These are phyloP conservation scores for Notechis scutatus DNA, from an alignment of 2,113 vertebrate genomes.

Conservation along the genomic window DNA sequence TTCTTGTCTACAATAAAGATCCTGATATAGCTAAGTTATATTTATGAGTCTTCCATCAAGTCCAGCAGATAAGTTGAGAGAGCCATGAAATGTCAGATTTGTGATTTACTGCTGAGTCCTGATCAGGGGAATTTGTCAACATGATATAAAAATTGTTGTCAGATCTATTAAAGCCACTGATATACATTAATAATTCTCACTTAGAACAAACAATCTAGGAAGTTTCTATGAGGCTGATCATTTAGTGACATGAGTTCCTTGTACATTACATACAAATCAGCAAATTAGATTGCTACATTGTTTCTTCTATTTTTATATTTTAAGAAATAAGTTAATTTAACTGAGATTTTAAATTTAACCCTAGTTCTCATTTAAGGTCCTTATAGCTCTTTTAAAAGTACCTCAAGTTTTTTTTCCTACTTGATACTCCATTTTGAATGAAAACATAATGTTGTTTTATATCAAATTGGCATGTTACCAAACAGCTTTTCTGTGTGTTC, in stretches of 20 bases:
- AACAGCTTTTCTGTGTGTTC: constrained; percentile 73
- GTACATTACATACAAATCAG: background rate
- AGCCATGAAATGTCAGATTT: background rate
- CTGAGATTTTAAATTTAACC: constrained; percentile 17
- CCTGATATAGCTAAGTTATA: background rate
- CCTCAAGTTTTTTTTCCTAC: constrained; percentile 54
- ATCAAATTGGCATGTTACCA: constrained; percentile 76
- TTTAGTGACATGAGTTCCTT: background rate
- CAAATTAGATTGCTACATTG: background rate
- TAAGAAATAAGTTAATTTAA: background rate
- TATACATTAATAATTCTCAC: background rate
- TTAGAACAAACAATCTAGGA: background rate
- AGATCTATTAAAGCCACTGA: background rate
- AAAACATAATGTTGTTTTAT: constrained; percentile 72
- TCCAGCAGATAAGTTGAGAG: background rate
- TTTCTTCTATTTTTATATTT: background rate
- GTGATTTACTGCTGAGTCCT: background rate
- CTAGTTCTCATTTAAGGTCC: constrained; percentile 17
- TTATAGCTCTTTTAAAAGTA: no score
- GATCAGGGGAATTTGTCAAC: background rate
- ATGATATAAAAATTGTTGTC: background rate
- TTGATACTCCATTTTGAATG: constrained; percentile 66
- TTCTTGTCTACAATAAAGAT: background rate
- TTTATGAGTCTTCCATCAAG: background rate
- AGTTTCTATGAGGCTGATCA: background rate